phyloP scores from a whole-genome alignment of 1,140 invertebrate species.

The Drosophila auraria region DNA sequence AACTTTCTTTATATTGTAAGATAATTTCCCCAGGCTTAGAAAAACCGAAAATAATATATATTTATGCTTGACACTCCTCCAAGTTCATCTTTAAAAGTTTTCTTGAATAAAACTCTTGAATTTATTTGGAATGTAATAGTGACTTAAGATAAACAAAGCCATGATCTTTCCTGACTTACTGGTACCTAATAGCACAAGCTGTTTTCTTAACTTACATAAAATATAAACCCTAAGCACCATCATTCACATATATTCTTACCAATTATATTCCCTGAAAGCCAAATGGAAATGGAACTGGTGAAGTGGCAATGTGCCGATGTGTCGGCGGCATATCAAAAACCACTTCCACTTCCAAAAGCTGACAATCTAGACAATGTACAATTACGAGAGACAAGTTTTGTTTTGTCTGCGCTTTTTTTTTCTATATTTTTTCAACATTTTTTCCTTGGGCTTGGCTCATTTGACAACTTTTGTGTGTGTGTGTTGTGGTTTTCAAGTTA shows the following conservation, averaged over 20 bases:
- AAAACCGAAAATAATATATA: background rate
- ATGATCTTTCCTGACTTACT: background rate
- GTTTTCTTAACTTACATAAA: constrained; percentile 3
- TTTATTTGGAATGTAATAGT: background rate
- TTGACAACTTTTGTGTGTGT: constrained; percentile 45
- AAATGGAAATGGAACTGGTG: constrained; percentile 15
- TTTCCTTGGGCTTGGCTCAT: constrained; percentile 61
- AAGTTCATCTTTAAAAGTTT: background rate
- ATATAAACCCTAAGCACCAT: background rate
- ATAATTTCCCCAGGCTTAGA: too few relatives aligned
- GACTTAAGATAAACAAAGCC: background rate
- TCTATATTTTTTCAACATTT: constrained; percentile 19
- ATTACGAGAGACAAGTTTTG: constrained; percentile 77
- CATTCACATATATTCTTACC: constrained; percentile 15
- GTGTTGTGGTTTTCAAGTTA: constrained; percentile 40
- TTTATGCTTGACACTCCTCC: too few relatives aligned
- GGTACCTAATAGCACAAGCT: background rate
- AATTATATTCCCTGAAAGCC: constrained; percentile 18
- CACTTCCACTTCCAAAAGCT: constrained; percentile 56
- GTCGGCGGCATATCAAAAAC: constrained; percentile 75
- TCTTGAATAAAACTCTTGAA: background rate
- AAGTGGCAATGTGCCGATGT: constrained; percentile 47
- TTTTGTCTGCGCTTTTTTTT: constrained; percentile 19
- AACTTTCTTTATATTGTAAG: background rate
- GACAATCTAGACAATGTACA: constrained; percentile 73